Evolutionary conservation across 2,113 vertebrate species (phyloP).

Genomic region (Mormyrus iriodes): DNA sequence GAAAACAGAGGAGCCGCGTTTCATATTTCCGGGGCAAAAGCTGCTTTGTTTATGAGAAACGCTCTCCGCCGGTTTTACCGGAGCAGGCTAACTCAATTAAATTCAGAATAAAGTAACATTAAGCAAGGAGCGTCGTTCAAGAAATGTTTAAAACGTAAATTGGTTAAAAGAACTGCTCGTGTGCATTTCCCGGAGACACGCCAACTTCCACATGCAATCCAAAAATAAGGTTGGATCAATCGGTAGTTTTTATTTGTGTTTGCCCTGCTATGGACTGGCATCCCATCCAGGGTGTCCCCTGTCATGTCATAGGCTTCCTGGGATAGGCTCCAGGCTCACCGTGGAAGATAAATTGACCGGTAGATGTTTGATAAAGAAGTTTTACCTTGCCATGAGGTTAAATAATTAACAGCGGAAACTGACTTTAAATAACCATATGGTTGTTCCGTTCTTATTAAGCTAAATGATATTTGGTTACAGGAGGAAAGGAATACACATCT

Average conservation of each 20-base stretch:
- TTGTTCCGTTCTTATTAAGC: not conserved
- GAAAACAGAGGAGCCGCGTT: not conserved
- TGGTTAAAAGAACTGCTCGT: not conserved
- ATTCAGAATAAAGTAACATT: not conserved
- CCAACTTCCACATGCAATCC: not conserved
- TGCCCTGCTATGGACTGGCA: not conserved
- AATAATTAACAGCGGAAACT: not conserved
- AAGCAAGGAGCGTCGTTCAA: not conserved
- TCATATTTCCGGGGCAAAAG: not conserved
- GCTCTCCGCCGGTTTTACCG: not conserved
- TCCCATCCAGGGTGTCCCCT: not conserved
- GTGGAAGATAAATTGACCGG: not conserved
- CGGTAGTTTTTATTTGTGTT: not conserved
- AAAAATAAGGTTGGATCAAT: not conserved
- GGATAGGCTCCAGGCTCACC: not conserved
- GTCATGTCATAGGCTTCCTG: too few species aligned
- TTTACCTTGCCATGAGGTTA: not conserved
- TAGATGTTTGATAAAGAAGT: not conserved
- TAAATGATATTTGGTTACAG: not conserved
- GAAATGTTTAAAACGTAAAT: not conserved
- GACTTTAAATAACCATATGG: not conserved
- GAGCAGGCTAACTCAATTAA: not conserved
- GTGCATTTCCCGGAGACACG: not conserved
- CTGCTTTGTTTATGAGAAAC: not conserved
- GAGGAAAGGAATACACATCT: not conserved